Conservation (phyloP, 2,888 invertebrate species). For the Allolobophora icterica region DNA sequence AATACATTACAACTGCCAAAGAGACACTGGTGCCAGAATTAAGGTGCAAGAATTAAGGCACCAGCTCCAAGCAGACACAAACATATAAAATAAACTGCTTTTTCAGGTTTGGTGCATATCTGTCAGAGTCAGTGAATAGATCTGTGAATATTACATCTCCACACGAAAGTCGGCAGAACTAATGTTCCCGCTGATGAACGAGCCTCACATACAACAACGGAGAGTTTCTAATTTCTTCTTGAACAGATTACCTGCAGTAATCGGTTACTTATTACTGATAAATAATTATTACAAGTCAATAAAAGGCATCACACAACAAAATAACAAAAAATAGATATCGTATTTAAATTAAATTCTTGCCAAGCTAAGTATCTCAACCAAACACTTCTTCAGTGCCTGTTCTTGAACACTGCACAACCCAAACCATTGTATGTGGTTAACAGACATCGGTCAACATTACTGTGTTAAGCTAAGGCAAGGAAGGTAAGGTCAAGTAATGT, state of each 20-base stretch:
- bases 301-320: constrained; percentile 1
- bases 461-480: neutral
- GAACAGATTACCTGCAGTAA: neutral
- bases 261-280: neutral
- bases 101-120: neutral
- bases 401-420: neutral
- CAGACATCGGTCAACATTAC: neutral
- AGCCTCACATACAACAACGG: neutral
- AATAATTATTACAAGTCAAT: constrained; percentile 7
- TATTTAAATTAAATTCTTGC: neutral
- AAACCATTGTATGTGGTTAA: too few relatives aligned
- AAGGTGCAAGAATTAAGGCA: too few relatives aligned
- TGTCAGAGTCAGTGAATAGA: neutral
- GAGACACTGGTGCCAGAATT: too few relatives aligned
- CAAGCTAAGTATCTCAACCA: neutral
- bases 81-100: neutral
- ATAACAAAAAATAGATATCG: neutral
- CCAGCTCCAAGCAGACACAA: neutral
- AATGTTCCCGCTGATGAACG: neutral
- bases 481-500: too few relatives aligned
- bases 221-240: neutral
- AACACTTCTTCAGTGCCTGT: neutral
- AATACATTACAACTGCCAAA: neutral
- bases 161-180: neutral
- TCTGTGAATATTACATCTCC: neutral